Base-by-base conservation (phyloP, 2,113 vertebrate genomes). In the Tyto alba region DNA sequence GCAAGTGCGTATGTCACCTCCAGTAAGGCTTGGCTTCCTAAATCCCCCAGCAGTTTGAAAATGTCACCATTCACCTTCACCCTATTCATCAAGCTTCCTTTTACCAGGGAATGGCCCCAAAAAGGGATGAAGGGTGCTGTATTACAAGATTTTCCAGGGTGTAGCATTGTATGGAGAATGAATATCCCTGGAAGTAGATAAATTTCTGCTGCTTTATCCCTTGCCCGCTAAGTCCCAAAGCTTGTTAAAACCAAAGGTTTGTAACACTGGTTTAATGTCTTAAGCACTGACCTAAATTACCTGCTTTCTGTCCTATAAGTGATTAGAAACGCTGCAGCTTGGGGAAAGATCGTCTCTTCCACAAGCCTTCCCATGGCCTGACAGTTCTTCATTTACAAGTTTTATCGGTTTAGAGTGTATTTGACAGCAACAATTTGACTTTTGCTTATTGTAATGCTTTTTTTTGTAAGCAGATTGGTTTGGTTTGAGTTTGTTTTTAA, bases 401-500 rank as follows among this genome's bases (percentile, higher is more conserved):
- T 80, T 60, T 36, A 30, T 83, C 55, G 81, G 48, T 83, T 85
- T 62, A 48, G 77, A 95, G 66, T 69, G 53, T 45, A 41, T 89
- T 81, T 78, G 32, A 56, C 73, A 55, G 47, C 43, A 36, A 85
- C 89, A 40, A 69, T 88, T 85, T 80, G 85, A 84, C 93, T 83
- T 88, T 43, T 83, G 68, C 92, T 95, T 83, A 81, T 63, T 73
- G 88, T 88, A 93, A 91, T 86, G 84, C 74, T 56, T 92, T 86
- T 59, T 83, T 94, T 69, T 62, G 53, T 86, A 73, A 96, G 90
- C 92, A 93, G 96, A 94, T 85, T 36, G 68, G 59, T 53, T 84
- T 92, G 71, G 73, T 95, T 85, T 47, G 92, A 90, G 92, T 81
- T 83, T 43, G 94, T 34, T 78, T 88, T 94, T 96, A 93, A 97